These are phyloP conservation scores for Spodoptera littoralis DNA, from an alignment of 2,888 invertebrate genomes.

Conservation along the genomic window DNA sequence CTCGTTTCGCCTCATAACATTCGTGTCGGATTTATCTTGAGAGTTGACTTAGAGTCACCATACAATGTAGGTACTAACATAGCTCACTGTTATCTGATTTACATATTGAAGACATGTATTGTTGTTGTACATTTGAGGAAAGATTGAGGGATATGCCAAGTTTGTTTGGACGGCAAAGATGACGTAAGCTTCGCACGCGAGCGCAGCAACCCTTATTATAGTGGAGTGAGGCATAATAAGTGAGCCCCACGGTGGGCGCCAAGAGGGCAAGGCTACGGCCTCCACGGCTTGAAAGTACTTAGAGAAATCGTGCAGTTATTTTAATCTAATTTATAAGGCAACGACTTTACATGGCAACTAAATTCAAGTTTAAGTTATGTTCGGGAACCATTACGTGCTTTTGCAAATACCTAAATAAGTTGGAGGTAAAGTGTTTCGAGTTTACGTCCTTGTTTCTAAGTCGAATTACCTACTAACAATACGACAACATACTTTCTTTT, in stretches of 20 bases:
- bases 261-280: conserved; percentile 75
- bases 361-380: conserved; percentile 23
- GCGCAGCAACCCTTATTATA: conserved; percentile 54
- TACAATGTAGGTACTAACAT: conserved; percentile 1
- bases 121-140: conserved; percentile 23
- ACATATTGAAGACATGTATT: conserved; percentile 22
- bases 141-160: conserved; percentile 51
- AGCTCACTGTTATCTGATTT: conserved; percentile 25
- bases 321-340: conserved; percentile 50
- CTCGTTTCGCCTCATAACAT: conserved; percentile 23
- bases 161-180: conserved; percentile 58
- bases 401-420: background rate
- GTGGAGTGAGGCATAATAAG: conserved; percentile 52
- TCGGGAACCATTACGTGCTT: conserved; percentile 12
- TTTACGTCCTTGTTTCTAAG: no score
- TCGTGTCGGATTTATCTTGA: conserved; percentile 17
- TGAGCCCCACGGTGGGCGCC: conserved; percentile 66
- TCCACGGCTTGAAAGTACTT: conserved; percentile 51
- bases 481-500: background rate
- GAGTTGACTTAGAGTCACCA: conserved; percentile 24
- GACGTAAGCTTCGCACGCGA: conserved; percentile 70
- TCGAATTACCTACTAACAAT: background rate
- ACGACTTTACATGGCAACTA: conserved; percentile 37
- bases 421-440: no score
- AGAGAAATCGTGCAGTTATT: conserved; percentile 53